A percentile compares a stretch with the other conserved stretches of the same genome.
Conservation (phyloP, 2,113 vertebrate genomes). For the Caracal caracal region DNA sequence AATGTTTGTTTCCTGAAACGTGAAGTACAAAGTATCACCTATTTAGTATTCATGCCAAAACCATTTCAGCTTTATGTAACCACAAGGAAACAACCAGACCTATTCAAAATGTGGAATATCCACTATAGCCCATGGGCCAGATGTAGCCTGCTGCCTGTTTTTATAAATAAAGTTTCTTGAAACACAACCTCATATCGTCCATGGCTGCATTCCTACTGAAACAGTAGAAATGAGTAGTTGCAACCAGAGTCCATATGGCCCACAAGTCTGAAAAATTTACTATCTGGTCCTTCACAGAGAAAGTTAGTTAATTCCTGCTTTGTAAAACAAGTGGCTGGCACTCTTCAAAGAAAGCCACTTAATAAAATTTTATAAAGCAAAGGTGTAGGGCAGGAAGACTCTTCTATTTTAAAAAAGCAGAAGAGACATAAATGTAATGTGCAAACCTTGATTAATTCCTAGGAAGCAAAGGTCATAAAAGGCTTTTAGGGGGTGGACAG, state of each 20-base stretch:
- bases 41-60: background rate
- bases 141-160: background rate
- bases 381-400: background rate
- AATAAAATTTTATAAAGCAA: background rate
- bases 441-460: background rate
- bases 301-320: background rate
- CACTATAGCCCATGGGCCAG: background rate
- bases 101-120: background rate
- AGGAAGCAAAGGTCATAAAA: background rate
- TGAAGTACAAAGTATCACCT: background rate
- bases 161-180: background rate
- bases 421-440: background rate
- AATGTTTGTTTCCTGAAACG: background rate
- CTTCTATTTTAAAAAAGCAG: background rate
- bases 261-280: background rate
- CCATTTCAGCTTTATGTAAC: background rate
- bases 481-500: background rate
- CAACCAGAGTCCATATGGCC: background rate
- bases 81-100: conserved; percentile 21
- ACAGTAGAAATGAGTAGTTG: background rate
- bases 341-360: background rate
- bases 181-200: background rate
- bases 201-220: background rate
- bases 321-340: background rate
- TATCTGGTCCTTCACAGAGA: background rate